phyloP scores from a whole-genome alignment of 2,888 invertebrate genomes.

The Cerceris rybyensis region DNA sequence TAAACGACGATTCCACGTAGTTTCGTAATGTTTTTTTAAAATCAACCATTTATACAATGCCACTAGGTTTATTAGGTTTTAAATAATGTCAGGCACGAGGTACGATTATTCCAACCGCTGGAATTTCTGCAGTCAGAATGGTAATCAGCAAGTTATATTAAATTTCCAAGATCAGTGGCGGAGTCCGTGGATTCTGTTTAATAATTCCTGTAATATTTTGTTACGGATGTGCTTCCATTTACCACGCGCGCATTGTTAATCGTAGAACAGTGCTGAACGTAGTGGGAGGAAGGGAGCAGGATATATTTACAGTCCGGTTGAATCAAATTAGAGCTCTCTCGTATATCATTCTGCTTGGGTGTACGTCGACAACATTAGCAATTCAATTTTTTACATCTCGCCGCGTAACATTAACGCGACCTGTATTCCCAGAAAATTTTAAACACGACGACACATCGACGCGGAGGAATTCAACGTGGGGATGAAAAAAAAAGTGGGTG shows the following conservation, averaged over 20 bases:
- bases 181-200: constrained; percentile 36
- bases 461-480: not conserved
- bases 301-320: constrained; percentile 57
- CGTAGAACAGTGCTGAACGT: constrained; percentile 33
- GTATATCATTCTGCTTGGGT: constrained; percentile 58
- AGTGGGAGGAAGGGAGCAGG: constrained; percentile 32
- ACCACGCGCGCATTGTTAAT: constrained; percentile 60
- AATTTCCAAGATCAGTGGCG: constrained; percentile 22
- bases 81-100: not conserved
- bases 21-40: not conserved
- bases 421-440: constrained; percentile 1
- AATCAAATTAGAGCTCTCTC: constrained; percentile 58
- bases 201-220: constrained; percentile 59
- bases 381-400: constrained; percentile 60
- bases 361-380: constrained; percentile 62
- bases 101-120: constrained; percentile 2
- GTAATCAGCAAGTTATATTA: constrained; percentile 4
- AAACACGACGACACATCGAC: not conserved
- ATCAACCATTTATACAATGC: not conserved
- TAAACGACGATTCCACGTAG: no score
- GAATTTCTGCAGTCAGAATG: not conserved
- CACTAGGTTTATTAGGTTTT: not conserved
- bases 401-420: constrained; percentile 44
- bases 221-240: constrained; percentile 47
- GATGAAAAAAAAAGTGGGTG: no score